Evolutionary conservation across 1,140 invertebrate genomes (phyloP), one percentile per base, ranked within the genome.

Genomic region (Hydropsyche tenuis): DNA sequence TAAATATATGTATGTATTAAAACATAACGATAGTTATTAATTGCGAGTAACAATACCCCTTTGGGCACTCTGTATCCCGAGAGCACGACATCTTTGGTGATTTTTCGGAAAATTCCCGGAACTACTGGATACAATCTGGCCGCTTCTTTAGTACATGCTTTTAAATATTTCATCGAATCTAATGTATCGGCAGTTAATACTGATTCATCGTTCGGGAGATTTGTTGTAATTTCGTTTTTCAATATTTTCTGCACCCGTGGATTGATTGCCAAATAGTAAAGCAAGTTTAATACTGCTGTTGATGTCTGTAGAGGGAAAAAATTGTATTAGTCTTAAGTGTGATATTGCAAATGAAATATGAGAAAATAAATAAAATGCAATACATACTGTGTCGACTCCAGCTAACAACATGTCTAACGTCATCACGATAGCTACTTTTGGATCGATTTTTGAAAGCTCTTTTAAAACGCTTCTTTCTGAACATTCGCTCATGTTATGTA

Each of bases 341-440:
- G n/a, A n/a, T n/a, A n/a, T n/a, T n/a, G n/a, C n/a, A n/a, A n/a
- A n/a, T n/a, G n/a, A n/a, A n/a, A n/a, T n/a, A n/a, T n/a, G n/a
- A n/a, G n/a, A n/a, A n/a, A n/a, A n/a, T n/a, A n/a, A n/a, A n/a
- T n/a, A n/a, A n/a, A n/a, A n/a, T n/a, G n/a, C n/a, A n/a, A n/a
- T n/a, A n/a, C n/a, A n/a, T 83, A 92, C 90, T 75, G 92, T 94
- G 82, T 94, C 92, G 30, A 93, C 87, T 56, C 92, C 92, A 18
- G 90, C 91, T 69, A 91, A 85, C 20, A 94, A 73, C 87, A 92
- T 90, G 79, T 94, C 92, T 73, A 88, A 84, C 1, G 90, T 88
- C 87, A 94, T 91, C 0, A 88, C 84, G n/a, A 85, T 77, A 0
- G 89, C 89, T 23, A 85, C 82, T 80, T 83, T 82, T 76, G 85